Evolutionary conservation across 2,888 invertebrate species (phyloP).

Genomic region (Hydrotaea cyrtoneurina): DNA sequence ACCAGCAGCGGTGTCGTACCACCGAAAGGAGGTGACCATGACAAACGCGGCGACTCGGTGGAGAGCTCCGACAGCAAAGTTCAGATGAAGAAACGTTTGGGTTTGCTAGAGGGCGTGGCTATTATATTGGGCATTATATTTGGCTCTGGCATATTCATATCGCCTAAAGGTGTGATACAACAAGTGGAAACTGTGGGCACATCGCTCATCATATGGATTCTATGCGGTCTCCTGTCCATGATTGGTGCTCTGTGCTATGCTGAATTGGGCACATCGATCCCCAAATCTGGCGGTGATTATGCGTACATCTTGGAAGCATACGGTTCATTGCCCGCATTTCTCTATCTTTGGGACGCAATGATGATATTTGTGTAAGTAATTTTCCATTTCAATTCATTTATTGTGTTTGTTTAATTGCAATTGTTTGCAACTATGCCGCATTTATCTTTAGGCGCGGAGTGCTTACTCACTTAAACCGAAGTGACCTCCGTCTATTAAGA

Average conservation of each 20-base stretch:
- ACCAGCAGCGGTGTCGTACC: not conserved
- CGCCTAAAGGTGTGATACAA: conserved; percentile 95
- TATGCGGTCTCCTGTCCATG: conserved; percentile 94
- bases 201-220: conserved; percentile 92
- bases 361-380: conserved; percentile 94
- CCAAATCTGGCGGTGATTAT: conserved; percentile 98
- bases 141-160: conserved; percentile 97
- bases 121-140: conserved; percentile 97
- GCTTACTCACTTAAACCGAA: not conserved
- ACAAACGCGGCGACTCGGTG: conserved; percentile 72
- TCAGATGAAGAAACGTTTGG: conserved; percentile 93
- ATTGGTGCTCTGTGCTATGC: conserved; percentile 98
- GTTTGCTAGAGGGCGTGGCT: conserved; percentile 94
- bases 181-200: conserved; percentile 95
- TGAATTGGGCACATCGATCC: conserved; percentile 91
- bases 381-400: not conserved
- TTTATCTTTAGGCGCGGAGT: conserved; percentile 8
- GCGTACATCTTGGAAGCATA: conserved; percentile 97
- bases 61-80: conserved; percentile 81
- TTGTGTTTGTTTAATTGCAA: not conserved
- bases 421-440: conserved; percentile 6
- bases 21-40: conserved; percentile 46
- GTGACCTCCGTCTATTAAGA: conserved; percentile 42
- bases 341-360: conserved; percentile 98
- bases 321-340: conserved; percentile 94